A percentile compares a stretch with the other conserved stretches of the same genome.
phyloP scores from a whole-genome alignment of 2,113 vertebrate species.

The Aptenodytes patagonicus region DNA sequence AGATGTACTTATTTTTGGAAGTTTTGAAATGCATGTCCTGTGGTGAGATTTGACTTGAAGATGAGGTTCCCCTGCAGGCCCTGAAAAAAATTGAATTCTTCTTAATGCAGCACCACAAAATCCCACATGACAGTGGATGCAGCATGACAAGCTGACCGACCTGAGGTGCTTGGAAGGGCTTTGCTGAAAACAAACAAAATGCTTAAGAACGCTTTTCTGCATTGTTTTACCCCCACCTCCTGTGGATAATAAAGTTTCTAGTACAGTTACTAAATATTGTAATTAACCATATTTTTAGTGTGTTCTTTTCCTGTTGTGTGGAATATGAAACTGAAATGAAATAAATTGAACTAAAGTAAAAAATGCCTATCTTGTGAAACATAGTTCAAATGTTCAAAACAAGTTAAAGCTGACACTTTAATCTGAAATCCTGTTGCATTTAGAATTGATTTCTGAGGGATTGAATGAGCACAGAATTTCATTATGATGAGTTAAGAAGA shows the following conservation, averaged over 20 bases:
- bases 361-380: background rate
- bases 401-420: background rate
- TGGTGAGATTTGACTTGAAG: background rate
- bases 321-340: background rate
- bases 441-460: background rate
- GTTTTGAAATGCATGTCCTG: background rate
- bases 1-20: background rate
- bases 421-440: background rate
- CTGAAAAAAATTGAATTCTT: background rate
- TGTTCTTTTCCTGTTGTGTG: background rate
- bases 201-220: background rate
- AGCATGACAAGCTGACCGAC: background rate
- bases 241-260: background rate
- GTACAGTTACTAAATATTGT: background rate
- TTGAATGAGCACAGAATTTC: background rate
- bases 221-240: background rate
- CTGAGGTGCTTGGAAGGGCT: background rate
- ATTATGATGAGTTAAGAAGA: background rate
- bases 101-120: background rate
- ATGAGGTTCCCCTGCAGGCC: background rate
- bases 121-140: rapidly evolving
- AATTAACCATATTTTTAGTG: background rate
- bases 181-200: background rate
- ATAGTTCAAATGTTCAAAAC: background rate
- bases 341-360: background rate